Evolutionary conservation across 2,113 vertebrate genomes (phyloP), one percentile per base, ranked within the genome.

Genomic region (Haemorhous mexicanus): DNA sequence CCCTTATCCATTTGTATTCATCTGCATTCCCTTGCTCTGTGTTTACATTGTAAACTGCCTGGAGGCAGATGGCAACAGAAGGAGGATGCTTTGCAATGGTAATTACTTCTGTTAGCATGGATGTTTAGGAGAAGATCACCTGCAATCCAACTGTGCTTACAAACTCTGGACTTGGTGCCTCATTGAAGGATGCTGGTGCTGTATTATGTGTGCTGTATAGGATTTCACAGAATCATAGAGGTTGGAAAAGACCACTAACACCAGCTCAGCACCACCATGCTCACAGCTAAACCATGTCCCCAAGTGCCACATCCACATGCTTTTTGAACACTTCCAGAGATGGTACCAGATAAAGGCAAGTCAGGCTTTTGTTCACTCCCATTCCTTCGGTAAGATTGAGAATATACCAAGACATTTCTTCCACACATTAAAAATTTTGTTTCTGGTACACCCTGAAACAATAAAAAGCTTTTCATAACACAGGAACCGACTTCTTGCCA

Each of bases 101-200:
- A 95, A 95, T 95, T 76, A 85, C 73, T 78, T 46, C 63, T 94
- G 50, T 92, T 88, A 85, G 80, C 75, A 83, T 58, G 85, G 88
- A 73, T 88, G 73, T 88, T 91, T 67, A 77, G 59, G 67, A 85
- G 85, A 69, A 88, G 70, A 87, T 86, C 79, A 95, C 90, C 79
- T 88, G 67, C 26, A 92, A 66, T 32, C 52, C 67, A 62, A 15
- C 22, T 10, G 20, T 73, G 53, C n/a, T 75, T 66, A 63, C 28
- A 78, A 63, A 81, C 58, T 14, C 52, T 69, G 82, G 67, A 82
- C 70, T 67, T 49, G 70, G 28, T 75, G 62, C 70, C 28, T 21
- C 10, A 21, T 0, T 28, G 55, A 75, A 62, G 17, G 49, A 47
- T 56, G 41, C 13, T 69, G 18, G 11, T 80, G 43, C 41, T 83